Conservation (phyloP, 2,113 vertebrate genomes). For the Bucco capensis region DNA sequence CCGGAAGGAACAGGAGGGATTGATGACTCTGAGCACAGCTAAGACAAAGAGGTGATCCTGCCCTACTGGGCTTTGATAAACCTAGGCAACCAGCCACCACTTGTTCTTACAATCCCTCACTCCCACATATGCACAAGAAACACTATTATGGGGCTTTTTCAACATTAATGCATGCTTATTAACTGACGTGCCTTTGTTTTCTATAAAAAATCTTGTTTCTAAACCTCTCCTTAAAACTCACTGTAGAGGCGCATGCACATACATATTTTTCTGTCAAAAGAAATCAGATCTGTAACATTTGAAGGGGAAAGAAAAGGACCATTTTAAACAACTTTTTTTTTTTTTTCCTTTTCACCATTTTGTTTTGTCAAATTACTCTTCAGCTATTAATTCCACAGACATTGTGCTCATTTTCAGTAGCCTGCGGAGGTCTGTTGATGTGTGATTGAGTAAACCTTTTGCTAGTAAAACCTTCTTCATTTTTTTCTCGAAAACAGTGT, state of each 20-base stretch:
- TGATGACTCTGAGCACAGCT: slow-evolving; percentile 48
- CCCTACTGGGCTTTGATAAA: slow-evolving; percentile 73
- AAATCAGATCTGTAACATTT: slow-evolving; percentile 9
- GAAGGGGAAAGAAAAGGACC: slow-evolving; percentile 58
- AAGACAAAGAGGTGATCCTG: slow-evolving; percentile 70
- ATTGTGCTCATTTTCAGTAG: slow-evolving; percentile 42
- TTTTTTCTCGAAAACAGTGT: neutral
- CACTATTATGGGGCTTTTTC: slow-evolving; percentile 14
- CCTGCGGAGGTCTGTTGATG: slow-evolving; percentile 18
- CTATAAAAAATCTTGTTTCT: slow-evolving; percentile 43
- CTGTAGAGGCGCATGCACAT: neutral
- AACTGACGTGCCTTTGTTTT: slow-evolving; percentile 59
- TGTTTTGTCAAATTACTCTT: slow-evolving; percentile 21
- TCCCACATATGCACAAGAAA: slow-evolving; percentile 61
- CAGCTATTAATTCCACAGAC: slow-evolving; percentile 11
- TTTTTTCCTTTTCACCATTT: slow-evolving; percentile 53
- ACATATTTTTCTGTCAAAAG: slow-evolving; percentile 49
- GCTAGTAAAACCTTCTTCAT: neutral
- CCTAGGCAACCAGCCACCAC: slow-evolving; percentile 75
- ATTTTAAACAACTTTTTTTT: slow-evolving; percentile 4
- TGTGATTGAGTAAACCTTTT: slow-evolving; percentile 1
- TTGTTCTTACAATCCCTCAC: slow-evolving; percentile 70
- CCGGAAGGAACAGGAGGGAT: slow-evolving; percentile 55
- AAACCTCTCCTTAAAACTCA: slow-evolving; percentile 42
- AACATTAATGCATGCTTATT: slow-evolving; percentile 45